These are phyloP conservation scores for Icerya purchasi DNA, from an alignment of 2,888 invertebrate species.

Conservation along the genomic window DNA sequence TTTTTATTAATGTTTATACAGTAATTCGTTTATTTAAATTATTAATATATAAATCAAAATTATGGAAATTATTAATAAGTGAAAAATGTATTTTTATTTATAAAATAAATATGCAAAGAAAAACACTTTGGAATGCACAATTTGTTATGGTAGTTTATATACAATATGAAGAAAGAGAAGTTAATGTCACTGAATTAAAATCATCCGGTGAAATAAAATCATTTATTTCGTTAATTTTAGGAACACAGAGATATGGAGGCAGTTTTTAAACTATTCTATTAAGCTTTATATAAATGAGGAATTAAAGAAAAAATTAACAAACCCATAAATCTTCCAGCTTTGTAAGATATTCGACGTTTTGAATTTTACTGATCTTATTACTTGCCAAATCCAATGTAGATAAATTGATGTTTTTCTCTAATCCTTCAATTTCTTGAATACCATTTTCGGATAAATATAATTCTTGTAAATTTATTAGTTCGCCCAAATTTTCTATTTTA, in stretches of 20 bases:
- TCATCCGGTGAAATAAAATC: not conserved
- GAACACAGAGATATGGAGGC: no score
- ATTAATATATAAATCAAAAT: no score
- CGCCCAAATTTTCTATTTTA: conserved; percentile 65
- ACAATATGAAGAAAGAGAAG: not conserved
- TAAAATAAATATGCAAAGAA: no score
- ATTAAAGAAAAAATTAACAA: conserved; percentile 21
- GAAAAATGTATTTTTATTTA: no score
- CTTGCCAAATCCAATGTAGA: conserved; percentile 76
- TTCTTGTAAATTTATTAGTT: conserved; percentile 52
- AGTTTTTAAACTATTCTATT: not conserved
- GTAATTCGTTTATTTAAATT: no score
- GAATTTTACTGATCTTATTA: conserved; percentile 60
- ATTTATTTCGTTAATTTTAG: no score
- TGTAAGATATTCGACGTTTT: conserved; percentile 50
- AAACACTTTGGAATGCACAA: no score
- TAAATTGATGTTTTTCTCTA: conserved; percentile 43
- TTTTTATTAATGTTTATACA: no score
- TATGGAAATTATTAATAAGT: no score
- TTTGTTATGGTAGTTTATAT: no score
- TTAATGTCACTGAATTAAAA: not conserved
- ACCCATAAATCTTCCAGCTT: conserved; percentile 93
- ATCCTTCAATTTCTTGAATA: conserved; percentile 51
- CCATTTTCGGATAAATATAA: conserved; percentile 89
- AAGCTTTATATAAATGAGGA: not conserved